These are phyloP conservation scores for Cynodonichthys magdalenae DNA, from an alignment of 2,797 vertebrate genomes.

Conservation along the genomic window DNA sequence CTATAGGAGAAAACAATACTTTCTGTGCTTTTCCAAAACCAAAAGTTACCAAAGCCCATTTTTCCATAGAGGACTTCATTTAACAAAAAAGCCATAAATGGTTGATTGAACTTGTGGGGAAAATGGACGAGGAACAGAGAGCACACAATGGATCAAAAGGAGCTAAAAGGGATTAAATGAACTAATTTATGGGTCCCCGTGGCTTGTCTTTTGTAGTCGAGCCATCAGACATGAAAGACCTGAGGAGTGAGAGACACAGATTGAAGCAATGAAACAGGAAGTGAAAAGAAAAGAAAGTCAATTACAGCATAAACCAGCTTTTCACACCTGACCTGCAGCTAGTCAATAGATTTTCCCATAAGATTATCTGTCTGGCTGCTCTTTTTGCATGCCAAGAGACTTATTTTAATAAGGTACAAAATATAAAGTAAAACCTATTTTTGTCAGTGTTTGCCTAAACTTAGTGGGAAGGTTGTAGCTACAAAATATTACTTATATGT, in stretches of 20 bases:
- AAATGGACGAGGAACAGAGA: background rate
- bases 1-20: background rate
- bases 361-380: slow-evolving; percentile 22
- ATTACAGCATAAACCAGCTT: slow-evolving; percentile 50
- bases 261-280: slow-evolving; percentile 38
- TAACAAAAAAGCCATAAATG: background rate
- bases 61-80: background rate
- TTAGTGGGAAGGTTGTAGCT: background rate
- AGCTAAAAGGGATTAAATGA: slow-evolving; percentile 7
- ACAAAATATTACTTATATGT: background rate
- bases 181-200: slow-evolving; percentile 11
- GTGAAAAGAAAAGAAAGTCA: slow-evolving; percentile 41
- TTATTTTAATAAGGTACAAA: background rate
- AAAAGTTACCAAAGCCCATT: background rate
- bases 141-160: background rate
- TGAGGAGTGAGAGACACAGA: slow-evolving; percentile 1
- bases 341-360: slow-evolving; percentile 49
- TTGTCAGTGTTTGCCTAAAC: background rate
- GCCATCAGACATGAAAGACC: slow-evolving; percentile 44
- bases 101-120: background rate
- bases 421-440: background rate
- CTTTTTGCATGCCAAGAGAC: background rate
- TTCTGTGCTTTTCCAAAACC: background rate
- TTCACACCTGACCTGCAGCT: slow-evolving; percentile 53
- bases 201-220: slow-evolving; percentile 9